Conservation (phyloP, 64 coral and sea anemone species). For the Montipora foliosa region DNA sequence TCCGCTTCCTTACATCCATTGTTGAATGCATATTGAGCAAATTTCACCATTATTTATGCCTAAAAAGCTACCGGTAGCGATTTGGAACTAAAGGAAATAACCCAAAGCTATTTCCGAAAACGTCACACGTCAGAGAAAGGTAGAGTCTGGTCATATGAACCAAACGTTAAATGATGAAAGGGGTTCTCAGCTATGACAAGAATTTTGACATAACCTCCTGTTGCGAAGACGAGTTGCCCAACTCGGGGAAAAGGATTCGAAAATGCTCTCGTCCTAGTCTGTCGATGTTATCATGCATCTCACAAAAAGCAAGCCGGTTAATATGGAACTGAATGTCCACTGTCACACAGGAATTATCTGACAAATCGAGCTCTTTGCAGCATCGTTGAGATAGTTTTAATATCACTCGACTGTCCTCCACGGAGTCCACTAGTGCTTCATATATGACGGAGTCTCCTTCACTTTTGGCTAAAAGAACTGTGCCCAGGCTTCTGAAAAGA, state of each 20-base stretch:
- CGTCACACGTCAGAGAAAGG: no score
- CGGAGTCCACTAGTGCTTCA: constrained; percentile 54
- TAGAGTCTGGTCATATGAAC: no score
- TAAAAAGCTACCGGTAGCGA: no score
- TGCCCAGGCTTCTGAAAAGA: not conserved
- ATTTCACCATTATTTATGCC: no score
- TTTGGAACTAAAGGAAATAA: no score
- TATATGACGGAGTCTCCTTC: constrained; percentile 16
- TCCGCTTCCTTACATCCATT: no score
- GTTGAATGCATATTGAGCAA: no score
- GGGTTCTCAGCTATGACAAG: no score
- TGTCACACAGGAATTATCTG: not conserved
- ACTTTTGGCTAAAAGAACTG: not conserved
- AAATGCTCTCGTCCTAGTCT: constrained; percentile 61
- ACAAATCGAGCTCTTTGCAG: not conserved
- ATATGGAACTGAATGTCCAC: constrained; percentile 79
- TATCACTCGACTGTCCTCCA: constrained; percentile 60
- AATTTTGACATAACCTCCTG: not conserved
- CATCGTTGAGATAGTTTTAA: constrained; percentile 31
- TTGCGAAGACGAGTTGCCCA: not conserved
- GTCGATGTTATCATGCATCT: constrained; percentile 77
- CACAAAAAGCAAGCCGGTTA: constrained; percentile 74
- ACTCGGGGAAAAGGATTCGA: constrained; percentile 50
- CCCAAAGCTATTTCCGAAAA: no score
- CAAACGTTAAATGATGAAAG: no score